A percentile compares a stretch with the other conserved stretches of the same genome.
These are phyloP conservation scores for Pygocentrus nattereri DNA, from an alignment of 2,797 vertebrate species.

Conservation along the genomic window DNA sequence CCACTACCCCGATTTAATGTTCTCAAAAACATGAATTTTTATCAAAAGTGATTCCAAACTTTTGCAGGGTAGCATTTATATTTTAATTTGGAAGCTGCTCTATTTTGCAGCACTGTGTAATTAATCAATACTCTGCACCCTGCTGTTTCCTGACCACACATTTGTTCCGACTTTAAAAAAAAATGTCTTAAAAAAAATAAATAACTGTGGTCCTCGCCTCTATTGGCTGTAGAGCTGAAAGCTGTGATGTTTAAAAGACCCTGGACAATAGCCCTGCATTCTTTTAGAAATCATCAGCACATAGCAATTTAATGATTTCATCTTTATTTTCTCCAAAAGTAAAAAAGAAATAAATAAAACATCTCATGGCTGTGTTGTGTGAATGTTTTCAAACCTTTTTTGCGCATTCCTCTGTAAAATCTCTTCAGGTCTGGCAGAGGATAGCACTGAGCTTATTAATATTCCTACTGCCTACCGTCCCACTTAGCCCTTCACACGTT, in stretches of 20 bases:
- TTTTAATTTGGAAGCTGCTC: background rate
- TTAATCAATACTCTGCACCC: background rate
- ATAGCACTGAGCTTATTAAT: background rate
- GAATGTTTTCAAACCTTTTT: background rate
- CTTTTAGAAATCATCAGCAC: background rate
- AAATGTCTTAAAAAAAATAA: background rate
- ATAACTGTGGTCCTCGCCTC: background rate
- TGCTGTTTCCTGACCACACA: background rate
- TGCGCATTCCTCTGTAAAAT: background rate
- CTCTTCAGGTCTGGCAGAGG: background rate
- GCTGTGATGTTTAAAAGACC: background rate
- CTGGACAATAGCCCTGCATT: background rate
- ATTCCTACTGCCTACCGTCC: background rate
- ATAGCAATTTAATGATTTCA: background rate
- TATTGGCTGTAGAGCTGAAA: background rate
- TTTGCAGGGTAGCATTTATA: too few relatives aligned
- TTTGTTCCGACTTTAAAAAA: background rate
- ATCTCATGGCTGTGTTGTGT: background rate
- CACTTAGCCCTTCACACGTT: constrained; percentile 3
- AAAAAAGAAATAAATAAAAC: background rate
- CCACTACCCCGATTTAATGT: too few relatives aligned
- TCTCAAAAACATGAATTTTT: too few relatives aligned
- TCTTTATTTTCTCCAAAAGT: background rate
- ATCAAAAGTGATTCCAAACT: too few relatives aligned
- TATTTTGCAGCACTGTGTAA: background rate